phyloP scores from a whole-genome alignment of 2,888 invertebrate genomes.

The Toxonevra muliebris region DNA sequence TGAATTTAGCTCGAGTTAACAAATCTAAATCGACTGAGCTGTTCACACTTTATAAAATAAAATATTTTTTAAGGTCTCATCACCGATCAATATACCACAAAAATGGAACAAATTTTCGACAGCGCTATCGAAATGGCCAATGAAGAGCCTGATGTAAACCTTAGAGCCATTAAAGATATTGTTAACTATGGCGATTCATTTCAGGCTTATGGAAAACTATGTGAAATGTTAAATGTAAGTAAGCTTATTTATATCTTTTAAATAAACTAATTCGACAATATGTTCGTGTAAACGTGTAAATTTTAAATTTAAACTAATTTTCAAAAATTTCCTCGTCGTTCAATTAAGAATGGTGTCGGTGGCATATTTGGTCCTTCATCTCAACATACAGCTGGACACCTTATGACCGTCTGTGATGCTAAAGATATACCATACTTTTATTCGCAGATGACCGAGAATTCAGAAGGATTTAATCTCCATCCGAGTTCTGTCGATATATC shows the following conservation, averaged over 20 bases:
- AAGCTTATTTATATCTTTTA: neutral
- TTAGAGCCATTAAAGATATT: slow-evolving; percentile 50
- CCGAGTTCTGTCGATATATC: slow-evolving; percentile 75
- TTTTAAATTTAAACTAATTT: no score
- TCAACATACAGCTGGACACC: slow-evolving; percentile 74
- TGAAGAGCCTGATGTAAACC: slow-evolving; percentile 39
- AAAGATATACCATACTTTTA: slow-evolving; percentile 88
- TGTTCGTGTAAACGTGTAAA: no score
- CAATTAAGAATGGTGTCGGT: slow-evolving; percentile 72
- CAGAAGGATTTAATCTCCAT: slow-evolving; percentile 74
- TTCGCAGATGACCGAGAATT: slow-evolving; percentile 75
- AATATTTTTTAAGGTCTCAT: slow-evolving; percentile 49
- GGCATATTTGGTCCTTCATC: slow-evolving; percentile 86
- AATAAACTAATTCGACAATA: no score
- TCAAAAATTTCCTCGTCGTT: no score
- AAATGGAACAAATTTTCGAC: slow-evolving; percentile 58
- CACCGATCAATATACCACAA: slow-evolving; percentile 54
- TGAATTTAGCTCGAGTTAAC: no score
- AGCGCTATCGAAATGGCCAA: slow-evolving; percentile 59
- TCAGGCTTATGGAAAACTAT: slow-evolving; percentile 68
- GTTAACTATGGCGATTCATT: slow-evolving; percentile 69
- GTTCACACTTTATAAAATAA: no score
- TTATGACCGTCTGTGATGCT: slow-evolving; percentile 83
- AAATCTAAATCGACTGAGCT: no score
- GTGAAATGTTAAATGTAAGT: slow-evolving; percentile 68